Evolutionary conservation across 2,888 invertebrate genomes (phyloP), one percentile per base, ranked within the genome.

Genomic region (Sarcophaga carnaria): DNA sequence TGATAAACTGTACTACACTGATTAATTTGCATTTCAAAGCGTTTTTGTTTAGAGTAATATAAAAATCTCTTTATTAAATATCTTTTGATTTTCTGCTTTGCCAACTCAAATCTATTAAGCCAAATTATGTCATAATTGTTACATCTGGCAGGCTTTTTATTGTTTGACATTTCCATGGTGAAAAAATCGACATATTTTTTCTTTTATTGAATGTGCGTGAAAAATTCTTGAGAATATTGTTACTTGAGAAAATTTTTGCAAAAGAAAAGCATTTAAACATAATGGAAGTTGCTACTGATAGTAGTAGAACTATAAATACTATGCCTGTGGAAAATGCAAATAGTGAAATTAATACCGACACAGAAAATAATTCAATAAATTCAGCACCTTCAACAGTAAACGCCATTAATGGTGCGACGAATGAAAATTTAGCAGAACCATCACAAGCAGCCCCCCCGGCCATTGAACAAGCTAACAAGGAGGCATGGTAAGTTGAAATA

Each of bases 281-380:
- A 62, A 87, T 87, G 87, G 87, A 87, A n/a, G 20, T 37, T 76
- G 70, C 67, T 70, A 62, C 77, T 17, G 86, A 87, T 45, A 49
- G 67, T 12, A 79, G 62, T 66, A 70, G 70, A 69, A 83, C 37
- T 70, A 69, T 54, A 11, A 84, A 8, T 25, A 4, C 25, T 4
- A 81, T 75, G 25, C 3, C 62, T 8, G 14, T 25, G 22, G 84
- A 87, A 76, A 76, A 6, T 59, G 1, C 4, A 22, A 76, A 64
- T 66, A 66, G 3, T 47, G 79, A 75, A 3, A 62, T n/a, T 17
- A 83, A 59, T 60, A 22, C 10, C 0, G 80, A 72, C 8, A 4
- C 22, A 2, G 86, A 72, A 80, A 77, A 67, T 75, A 75, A 75
- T 59, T 11, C 49, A 37, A 12, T 12, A 17, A 86, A 66, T n/a